Percentiles rank a stretch among this genome's conserved stretches.
phyloP scores from a whole-genome alignment of 2,113 vertebrate species.

The Carassius gibelio region DNA sequence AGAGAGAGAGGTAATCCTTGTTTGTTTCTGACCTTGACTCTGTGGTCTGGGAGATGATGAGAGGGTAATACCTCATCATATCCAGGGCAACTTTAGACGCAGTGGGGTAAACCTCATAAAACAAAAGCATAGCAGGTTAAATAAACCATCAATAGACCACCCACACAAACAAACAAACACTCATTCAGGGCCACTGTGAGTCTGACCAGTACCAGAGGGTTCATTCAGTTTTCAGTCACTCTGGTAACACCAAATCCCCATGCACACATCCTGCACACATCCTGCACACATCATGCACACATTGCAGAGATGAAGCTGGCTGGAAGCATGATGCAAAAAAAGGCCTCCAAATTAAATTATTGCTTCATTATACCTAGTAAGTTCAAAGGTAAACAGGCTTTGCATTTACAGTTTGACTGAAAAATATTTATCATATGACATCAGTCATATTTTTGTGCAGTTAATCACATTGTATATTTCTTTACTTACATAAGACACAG shows the following conservation, averaged over 20 bases:
- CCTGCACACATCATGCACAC: not conserved
- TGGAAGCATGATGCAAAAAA: not conserved
- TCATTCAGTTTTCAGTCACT: constrained; percentile 18
- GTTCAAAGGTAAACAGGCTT: not conserved
- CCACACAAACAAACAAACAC: constrained; percentile 31
- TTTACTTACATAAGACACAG: not conserved
- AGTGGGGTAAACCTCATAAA: constrained; percentile 68
- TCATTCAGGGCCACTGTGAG: not conserved
- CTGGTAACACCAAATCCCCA: not conserved
- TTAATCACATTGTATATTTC: not conserved
- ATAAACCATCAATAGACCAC: constrained; percentile 63
- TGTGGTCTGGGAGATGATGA: constrained; percentile 69
- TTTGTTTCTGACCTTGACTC: constrained; percentile 76
- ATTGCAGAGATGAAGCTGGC: not conserved
- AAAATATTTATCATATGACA: not conserved
- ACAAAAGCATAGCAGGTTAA: constrained; percentile 72
- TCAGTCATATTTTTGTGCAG: not conserved
- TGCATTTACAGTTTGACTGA: not conserved
- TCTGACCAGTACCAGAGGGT: not conserved
- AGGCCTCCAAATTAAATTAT: not conserved
- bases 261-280: not conserved
- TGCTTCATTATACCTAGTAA: not conserved
- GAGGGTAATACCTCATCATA: constrained; percentile 78
- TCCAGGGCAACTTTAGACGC: constrained; percentile 72
- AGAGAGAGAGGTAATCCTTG: constrained; percentile 64